Conservation (phyloP, 1,140 invertebrate species). For the Neelides sp. region DNA sequence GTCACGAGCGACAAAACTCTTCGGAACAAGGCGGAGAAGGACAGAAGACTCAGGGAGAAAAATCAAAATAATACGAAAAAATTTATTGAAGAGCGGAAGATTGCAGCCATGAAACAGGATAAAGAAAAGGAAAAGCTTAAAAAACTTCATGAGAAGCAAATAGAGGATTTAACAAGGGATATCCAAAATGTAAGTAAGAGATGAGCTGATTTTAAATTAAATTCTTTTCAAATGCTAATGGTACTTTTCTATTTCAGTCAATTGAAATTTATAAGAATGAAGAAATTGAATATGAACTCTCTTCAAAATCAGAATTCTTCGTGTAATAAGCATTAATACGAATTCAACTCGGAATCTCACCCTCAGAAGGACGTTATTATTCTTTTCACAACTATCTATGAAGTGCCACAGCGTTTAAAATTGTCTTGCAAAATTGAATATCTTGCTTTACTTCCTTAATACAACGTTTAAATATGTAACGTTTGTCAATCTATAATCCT, state of each 20-base stretch:
- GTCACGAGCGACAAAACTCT: conserved; percentile 91
- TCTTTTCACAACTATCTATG: too few relatives aligned
- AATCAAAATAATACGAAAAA: conserved; percentile 98
- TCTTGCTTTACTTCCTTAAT: too few relatives aligned
- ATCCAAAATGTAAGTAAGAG: conserved; percentile 73
- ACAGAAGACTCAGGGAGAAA: conserved; percentile 81
- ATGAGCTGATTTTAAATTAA: conserved; percentile 10
- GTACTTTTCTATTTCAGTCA: conserved; percentile 49
- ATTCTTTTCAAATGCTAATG: conserved; percentile 12
- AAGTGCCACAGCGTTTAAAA: too few relatives aligned
- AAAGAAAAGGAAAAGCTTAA: conserved; percentile 89
- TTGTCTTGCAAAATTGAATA: too few relatives aligned
- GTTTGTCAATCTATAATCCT: too few relatives aligned
- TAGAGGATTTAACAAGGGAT: conserved; percentile 78
- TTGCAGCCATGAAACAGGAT: conserved; percentile 72
- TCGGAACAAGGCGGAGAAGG: conserved; percentile 93
- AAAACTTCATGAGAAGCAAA: conserved; percentile 79
- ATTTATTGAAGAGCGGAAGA: conserved; percentile 92
- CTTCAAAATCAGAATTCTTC: conserved; percentile 78
- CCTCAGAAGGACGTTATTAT: too few relatives aligned
- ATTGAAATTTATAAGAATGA: conserved; percentile 91
- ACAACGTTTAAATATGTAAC: too few relatives aligned
- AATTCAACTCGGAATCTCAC: too few relatives aligned
- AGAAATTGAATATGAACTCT: conserved; percentile 80
- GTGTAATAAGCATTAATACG: conserved; percentile 49